Base-by-base conservation (phyloP, 2,888 invertebrate species). In the Enchytraeus crypticus region DNA sequence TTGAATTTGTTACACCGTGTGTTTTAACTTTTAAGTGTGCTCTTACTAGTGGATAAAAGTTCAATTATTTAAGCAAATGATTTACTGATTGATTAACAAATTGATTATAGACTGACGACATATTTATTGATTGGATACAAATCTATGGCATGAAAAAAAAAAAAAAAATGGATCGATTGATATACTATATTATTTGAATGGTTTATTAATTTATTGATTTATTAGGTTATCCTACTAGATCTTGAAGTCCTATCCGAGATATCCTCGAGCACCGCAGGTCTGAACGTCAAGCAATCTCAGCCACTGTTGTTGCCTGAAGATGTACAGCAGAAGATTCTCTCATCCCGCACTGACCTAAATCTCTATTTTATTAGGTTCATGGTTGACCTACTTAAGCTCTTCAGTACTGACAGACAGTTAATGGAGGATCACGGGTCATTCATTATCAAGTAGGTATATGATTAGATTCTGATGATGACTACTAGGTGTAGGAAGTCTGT, bases 361-460 rank as follows among this genome's bases (percentile, higher is more conserved):
- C 77, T 76, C 43, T 83, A 82, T 70, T 95, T 96, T 78, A 86
- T 88, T 61, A 90, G 90, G 79, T 95, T 97, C 78, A 85, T 96
- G 69, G 83, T 88, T 51, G 89, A 88, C 71, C 81, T 98, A 62
- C 81, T 97, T 63, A 84, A 88, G 68, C 82, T 92, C 60, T 91
- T 98, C 77, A 87, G 88, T 59, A 86, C 86, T 14, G 93, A 97
- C 73, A 86, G 87, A 65, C 84, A 85, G 61, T 83, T 97, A 62
- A 79, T 97, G 61, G 91, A 93, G 74, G 92, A 92, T 70, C 83
- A 92, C 71, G 96, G 97, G 1, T 87, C 92, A 34, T 92, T 97
- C 73, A 96, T 98, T 63, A 92, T 98, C 67, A 86, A 95, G 90
- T 89, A 77, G n/a, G 18, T 21, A n/a, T 26, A 2, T 2, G 26